Base-by-base conservation (phyloP, 2,113 vertebrate species). In the Alexandromys fortis region DNA sequence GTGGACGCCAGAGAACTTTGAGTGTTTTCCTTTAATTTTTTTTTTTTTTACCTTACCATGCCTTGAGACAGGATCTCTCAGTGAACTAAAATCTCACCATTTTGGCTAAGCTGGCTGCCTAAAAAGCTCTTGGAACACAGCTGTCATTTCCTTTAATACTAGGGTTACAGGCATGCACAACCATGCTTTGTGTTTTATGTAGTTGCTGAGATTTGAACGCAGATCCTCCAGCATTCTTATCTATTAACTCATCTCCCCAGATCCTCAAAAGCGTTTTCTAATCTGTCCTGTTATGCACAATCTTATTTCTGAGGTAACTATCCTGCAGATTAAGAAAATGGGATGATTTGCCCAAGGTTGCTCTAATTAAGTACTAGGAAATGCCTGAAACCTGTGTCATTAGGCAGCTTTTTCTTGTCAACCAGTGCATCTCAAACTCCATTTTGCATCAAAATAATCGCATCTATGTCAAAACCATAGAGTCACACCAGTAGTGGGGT, bases 381-480 rank as follows among this genome's bases (percentile, higher is more conserved):
- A 82, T 95, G 38, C 16, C 65, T 95, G 49, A 33, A 87, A 70
- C 8, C 21, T 45, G 42, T 21, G 21, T 79, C 47, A 92, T 91
- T 87, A 22, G 7, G 10, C 5, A 79, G 26, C 63, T 92, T 92
- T 83, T 92, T 49, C 11, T 35, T 75, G 28, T 68, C 22, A 35
- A 70, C 38, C 17, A 81, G 26, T 85, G 11, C 58, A 73, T 75
- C 73, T 82, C 42, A 96, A 70, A 95, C 72, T 93, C 89, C 5
- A 81, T 28, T 87, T 21, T 95, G 33, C 19, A 75, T 86, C 49
- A 92, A 42, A 95, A 87, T 42, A 95, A 79, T 35, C 8, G 21
- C 30, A 92, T 81, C 58, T 79, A 28, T 82, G 67, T 86, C 81
- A 95, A 65, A 95, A 86, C 28, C 38, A 91, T 28, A 92, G 26